phyloP scores from a whole-genome alignment of 1,140 invertebrate species.

The Nylanderia fulva region DNA sequence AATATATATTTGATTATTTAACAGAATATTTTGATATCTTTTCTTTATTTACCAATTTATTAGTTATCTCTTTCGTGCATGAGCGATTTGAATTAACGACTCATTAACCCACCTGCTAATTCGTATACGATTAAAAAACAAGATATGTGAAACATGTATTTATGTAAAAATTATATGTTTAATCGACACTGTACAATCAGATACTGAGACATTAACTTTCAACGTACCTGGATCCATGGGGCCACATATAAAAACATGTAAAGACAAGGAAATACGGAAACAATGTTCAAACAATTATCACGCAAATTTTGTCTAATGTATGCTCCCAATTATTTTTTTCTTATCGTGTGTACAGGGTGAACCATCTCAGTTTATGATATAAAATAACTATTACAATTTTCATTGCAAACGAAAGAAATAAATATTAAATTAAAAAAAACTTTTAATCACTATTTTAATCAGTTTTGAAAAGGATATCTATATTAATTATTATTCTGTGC shows the following conservation, averaged over 20 bases:
- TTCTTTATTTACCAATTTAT: not conserved
- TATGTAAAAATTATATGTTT: not conserved
- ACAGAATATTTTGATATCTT: not conserved
- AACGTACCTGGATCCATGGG: conserved; percentile 81
- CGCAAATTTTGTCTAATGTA: conserved; percentile 4
- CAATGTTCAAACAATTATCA: conserved; percentile 67
- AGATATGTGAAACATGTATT: not conserved
- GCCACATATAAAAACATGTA: conserved; percentile 79
- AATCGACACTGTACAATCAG: not conserved
- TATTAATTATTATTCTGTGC: not conserved
- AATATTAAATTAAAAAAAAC: not conserved
- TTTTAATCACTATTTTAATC: not conserved
- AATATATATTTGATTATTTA: not conserved
- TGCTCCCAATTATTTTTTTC: conserved; percentile 6
- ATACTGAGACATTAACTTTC: conserved; percentile 64
- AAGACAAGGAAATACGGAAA: conserved; percentile 76
- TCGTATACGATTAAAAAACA: not conserved
- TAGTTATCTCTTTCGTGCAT: conserved; percentile 21
- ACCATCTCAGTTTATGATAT: conserved; percentile 10
- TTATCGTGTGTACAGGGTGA: conserved; percentile 10
- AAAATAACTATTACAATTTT: conserved; percentile 40
- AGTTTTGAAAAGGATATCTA: not conserved
- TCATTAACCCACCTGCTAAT: not conserved
- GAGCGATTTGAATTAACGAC: conserved; percentile 11
- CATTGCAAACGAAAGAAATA: not conserved